Evolutionary conservation across 2,888 invertebrate genomes (phyloP).

Genomic region (Tenthredo livida): DNA sequence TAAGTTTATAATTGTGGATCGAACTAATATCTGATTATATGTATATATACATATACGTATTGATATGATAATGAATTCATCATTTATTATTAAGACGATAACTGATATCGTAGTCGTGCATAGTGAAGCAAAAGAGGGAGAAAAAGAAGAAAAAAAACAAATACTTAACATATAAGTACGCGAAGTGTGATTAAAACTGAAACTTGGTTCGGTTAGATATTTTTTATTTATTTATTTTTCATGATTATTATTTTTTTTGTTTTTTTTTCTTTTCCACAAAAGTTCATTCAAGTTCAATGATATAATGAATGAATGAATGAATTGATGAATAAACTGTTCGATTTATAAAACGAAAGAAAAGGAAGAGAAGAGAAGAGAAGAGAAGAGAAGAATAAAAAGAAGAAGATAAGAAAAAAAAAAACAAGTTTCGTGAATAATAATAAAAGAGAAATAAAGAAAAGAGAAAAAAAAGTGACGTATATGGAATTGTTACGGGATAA

Average conservation of each 20-base stretch:
- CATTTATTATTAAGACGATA: background rate
- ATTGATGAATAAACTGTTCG: background rate
- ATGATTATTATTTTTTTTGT: background rate
- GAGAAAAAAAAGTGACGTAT: background rate
- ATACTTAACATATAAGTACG: no score
- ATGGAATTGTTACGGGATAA: constrained; percentile 50
- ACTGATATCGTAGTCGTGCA: background rate
- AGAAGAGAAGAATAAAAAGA: background rate
- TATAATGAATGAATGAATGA: background rate
- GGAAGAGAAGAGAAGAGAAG: background rate
- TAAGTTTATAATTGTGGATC: background rate
- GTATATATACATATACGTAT: no score
- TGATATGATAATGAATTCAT: background rate
- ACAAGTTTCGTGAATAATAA: background rate
- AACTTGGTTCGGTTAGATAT: background rate
- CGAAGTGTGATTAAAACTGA: background rate
- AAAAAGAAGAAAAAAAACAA: background rate
- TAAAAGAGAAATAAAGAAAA: background rate
- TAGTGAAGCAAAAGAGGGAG: background rate
- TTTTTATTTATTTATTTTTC: background rate
- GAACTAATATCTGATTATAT: background rate
- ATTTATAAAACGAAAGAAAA: background rate
- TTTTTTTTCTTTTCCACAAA: background rate
- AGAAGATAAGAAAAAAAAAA: no score
- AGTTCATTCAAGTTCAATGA: background rate